Evolutionary conservation across 2,888 invertebrate genomes (phyloP).

Genomic region (Cataglyphis rosenhaueri): DNA sequence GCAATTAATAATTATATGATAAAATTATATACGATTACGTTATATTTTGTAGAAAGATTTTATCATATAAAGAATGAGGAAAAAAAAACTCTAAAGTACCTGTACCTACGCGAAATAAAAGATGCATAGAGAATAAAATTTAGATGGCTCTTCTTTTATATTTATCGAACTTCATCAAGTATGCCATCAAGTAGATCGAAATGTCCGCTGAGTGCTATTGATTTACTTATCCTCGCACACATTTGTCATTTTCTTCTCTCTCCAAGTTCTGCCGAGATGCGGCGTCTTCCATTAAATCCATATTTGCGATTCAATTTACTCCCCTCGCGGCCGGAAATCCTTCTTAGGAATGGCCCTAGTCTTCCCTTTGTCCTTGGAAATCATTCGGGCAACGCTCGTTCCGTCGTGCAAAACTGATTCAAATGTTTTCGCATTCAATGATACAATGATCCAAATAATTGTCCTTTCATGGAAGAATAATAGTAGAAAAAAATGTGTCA

Average conservation of each 20-base stretch:
- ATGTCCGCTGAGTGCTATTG: slow-evolving; percentile 37
- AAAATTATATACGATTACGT: neutral
- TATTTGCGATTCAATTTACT: slow-evolving; percentile 69
- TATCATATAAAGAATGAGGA: neutral
- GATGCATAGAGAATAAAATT: neutral
- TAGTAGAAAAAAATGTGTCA: neutral
- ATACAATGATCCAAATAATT: neutral
- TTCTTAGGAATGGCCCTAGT: slow-evolving; percentile 48
- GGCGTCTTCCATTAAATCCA: slow-evolving; percentile 55
- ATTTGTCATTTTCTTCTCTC: slow-evolving; percentile 57
- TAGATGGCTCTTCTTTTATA: slow-evolving; percentile 5
- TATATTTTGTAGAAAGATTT: neutral
- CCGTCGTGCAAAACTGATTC: neutral
- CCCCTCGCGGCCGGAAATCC: slow-evolving; percentile 58
- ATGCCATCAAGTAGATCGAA: slow-evolving; percentile 15
- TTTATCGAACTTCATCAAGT: slow-evolving; percentile 30
- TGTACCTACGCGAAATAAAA: neutral
- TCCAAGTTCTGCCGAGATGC: slow-evolving; percentile 28
- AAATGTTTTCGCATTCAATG: neutral
- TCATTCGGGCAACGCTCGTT: slow-evolving; percentile 19
- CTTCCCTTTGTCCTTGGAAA: slow-evolving; percentile 51
- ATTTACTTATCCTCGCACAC: slow-evolving; percentile 48
- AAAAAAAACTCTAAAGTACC: neutral
- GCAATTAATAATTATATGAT: neutral
- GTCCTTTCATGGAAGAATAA: neutral